Conservation (phyloP, 2,113 vertebrate species). For the Perca fluviatilis region DNA sequence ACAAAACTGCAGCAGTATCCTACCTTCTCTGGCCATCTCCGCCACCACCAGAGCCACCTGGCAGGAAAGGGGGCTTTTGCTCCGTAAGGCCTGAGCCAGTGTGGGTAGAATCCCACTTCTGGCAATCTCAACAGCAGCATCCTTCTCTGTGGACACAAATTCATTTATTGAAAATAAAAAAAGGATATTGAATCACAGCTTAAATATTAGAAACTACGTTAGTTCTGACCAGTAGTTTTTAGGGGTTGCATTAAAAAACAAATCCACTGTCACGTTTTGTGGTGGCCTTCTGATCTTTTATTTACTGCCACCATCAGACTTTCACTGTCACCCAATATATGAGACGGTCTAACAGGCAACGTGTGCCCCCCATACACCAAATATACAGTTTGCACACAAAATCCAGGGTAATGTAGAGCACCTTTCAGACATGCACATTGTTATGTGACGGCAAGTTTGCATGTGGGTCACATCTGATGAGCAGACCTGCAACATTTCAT, state of each 20-base stretch:
- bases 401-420: background rate
- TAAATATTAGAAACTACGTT: background rate
- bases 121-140: constrained; percentile 79
- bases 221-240: no score
- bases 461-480: background rate
- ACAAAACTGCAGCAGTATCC: background rate
- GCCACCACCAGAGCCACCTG: constrained; percentile 88
- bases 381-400: background rate
- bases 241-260: background rate
- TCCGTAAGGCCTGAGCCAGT: constrained; percentile 82
- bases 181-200: background rate
- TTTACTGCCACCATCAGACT: background rate
- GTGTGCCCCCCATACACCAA: background rate
- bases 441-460: background rate
- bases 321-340: background rate
- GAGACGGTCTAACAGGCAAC: background rate
- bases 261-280: background rate
- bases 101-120: constrained; percentile 84
- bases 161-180: background rate
- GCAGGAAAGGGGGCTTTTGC: constrained; percentile 78
- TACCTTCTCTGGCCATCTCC: constrained; percentile 89
- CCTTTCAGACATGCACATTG: background rate
- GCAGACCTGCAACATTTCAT: no score
- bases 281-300: background rate
- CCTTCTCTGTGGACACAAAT: constrained; percentile 82